Evolutionary conservation across 1,140 invertebrate genomes (phyloP), one percentile per base, ranked within the genome.

Genomic region (Drosophila burlai): DNA sequence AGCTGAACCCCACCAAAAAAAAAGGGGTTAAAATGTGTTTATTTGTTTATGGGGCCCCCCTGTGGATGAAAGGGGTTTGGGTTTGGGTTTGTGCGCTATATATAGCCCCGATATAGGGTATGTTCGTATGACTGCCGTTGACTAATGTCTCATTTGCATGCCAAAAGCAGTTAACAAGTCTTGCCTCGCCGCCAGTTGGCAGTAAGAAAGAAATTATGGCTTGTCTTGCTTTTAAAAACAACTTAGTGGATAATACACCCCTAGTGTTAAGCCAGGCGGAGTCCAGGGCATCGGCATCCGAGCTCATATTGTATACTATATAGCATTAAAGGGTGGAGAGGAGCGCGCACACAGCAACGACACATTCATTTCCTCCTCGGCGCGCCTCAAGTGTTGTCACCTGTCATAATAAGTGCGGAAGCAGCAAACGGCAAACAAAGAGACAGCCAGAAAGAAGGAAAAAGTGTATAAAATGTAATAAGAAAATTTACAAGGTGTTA

Each of bases 121-220:
- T n/a, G 54, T 57, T 26, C 21, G 36, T 24, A 40, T 81, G 85
- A 84, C 77, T 90, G 84, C 85, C 79, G 84, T 90, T 85, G 85
- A 90, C 85, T 91, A 90, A 90, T 90, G 81, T 91, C 85, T 90
- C 85, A 90, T 90, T 90, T 90, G 85, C 85, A 90, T 90, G 85
- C 85, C 85, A 91, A 90, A 86, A 90, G 86, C 86, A 91, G 85
- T 90, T 90, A 90, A 90, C 86, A 90, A 90, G 75, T 90, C 76
- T 91, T 64, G 76, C 60, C 67, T 65, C 49, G 57, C 59, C 73
- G 29, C 13, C 54, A 73, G 46, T 73, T 74, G 46, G 74, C 74
- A 68, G 80, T 59, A 68, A 71, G 67, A 78, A 72, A 87, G 68
- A 79, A 87, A 87, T 87, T 78, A 89, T 90, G 81, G 65, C 85